Percentiles rank a stretch among this genome's conserved stretches.
Conservation (phyloP, 2,797 vertebrate species). For the Pipistrellus nathusii region DNA sequence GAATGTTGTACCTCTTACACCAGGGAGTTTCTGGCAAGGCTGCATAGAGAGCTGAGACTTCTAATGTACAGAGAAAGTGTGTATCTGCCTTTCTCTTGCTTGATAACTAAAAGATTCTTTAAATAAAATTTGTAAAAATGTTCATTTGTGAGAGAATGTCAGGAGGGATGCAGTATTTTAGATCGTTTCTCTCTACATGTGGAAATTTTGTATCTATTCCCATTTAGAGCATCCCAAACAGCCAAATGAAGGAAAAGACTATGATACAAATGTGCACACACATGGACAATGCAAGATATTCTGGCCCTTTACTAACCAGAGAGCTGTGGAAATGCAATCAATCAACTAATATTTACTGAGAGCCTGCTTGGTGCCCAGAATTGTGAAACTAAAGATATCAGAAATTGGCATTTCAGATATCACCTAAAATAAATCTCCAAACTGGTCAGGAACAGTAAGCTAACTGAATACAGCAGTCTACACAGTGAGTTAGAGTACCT, state of each 20-base stretch:
- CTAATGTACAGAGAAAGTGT: neutral
- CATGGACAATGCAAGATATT: neutral
- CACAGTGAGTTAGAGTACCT: neutral
- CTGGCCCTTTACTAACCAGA: neutral
- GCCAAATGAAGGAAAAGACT: neutral
- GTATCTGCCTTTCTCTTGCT: neutral
- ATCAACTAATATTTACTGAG: neutral
- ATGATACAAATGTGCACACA: neutral
- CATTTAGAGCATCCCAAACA: neutral
- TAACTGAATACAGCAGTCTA: neutral
- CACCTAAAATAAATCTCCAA: slow-evolving; percentile 47
- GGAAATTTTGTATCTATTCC: neutral
- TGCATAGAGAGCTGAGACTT: neutral
- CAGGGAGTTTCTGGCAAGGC: neutral
- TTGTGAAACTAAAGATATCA: neutral
- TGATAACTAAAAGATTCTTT: neutral
- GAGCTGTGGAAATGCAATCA: slow-evolving; percentile 22
- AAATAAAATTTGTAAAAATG: neutral
- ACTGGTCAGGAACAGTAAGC: neutral
- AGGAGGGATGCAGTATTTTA: neutral
- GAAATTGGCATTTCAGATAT: neutral
- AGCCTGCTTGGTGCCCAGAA: neutral
- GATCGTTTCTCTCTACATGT: neutral
- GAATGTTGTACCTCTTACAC: neutral
- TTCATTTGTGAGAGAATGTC: neutral